Evolutionary conservation across 2,888 invertebrate genomes (phyloP), one percentile per base, ranked within the genome.

Genomic region (Caenorhabditis zanzibari): DNA sequence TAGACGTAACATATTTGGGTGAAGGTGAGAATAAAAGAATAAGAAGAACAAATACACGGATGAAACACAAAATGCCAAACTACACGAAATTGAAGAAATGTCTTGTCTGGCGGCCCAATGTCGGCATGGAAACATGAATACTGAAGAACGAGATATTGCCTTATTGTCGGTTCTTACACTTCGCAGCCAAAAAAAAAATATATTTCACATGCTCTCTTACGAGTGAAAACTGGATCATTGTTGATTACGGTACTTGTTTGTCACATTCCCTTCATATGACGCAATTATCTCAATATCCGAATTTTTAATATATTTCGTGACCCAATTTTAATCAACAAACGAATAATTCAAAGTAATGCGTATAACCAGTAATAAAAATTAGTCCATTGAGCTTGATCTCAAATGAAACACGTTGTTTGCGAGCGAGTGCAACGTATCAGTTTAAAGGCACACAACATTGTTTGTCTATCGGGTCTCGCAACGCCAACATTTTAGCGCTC

Each of bases 341-440:
- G n/a, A n/a, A n/a, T n/a, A n/a, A n/a, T n/a, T n/a, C n/a, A n/a
- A n/a, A n/a, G n/a, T n/a, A n/a, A n/a, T n/a, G n/a, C n/a, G n/a
- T n/a, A n/a, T n/a, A n/a, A n/a, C n/a, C n/a, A n/a, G n/a, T n/a
- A n/a, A n/a, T n/a, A n/a, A n/a, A n/a, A n/a, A n/a, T n/a, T n/a
- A n/a, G n/a, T n/a, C 14, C 14, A 28, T 6, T 26, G 59, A 72
- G 72, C 72, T 22, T 24, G 12, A 26, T 24, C 9, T 54, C 22
- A 10, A 38, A 19, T 26, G 44, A 47, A 59, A 75, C 58, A 32
- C 58, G 59, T 56, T 66, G 32, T 66, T 68, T 68, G 66, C 22
- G 38, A 32, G 26, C 35, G 44, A 64, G 74, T 81, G 81, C 81
- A 81, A 81, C 81, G 81, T 81, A 75, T 81, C 74, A 74, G 41